These are phyloP conservation scores for Antigone vipio DNA, from an alignment of 2,113 vertebrate genomes.

Conservation along the genomic window DNA sequence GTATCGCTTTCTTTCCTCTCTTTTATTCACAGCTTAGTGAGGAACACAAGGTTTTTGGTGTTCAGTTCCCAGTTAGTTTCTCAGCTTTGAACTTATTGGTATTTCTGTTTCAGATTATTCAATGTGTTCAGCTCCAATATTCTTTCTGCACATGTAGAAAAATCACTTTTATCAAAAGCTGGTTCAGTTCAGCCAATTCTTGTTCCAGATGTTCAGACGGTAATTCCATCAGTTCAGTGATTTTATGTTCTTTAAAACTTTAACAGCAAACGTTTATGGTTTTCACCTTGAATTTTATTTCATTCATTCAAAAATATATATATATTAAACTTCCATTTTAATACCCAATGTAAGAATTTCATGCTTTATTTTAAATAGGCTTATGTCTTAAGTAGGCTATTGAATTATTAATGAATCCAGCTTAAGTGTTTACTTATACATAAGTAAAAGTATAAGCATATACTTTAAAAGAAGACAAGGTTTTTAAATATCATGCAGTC, in stretches of 20 bases:
- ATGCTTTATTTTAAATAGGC: neutral
- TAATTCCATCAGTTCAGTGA: neutral
- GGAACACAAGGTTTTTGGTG: neutral
- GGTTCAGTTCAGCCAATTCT: neutral
- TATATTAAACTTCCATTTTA: neutral
- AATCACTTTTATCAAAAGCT: conserved; percentile 36
- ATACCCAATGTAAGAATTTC: neutral
- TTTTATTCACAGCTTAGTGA: neutral
- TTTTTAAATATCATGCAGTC: neutral
- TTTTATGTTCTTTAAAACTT: conserved; percentile 7
- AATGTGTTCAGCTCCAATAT: neutral
- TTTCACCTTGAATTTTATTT: conserved; percentile 1
- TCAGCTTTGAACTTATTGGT: neutral
- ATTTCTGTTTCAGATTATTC: conserved; percentile 37
- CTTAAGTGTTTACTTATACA: neutral
- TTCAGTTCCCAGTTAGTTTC: neutral
- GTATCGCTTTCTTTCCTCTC: neutral
- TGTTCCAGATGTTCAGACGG: conserved; percentile 30
- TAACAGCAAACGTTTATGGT: neutral
- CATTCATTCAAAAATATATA: neutral
- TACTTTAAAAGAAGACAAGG: neutral
- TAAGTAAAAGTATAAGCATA: neutral
- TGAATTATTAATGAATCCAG: neutral
- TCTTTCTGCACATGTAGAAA: conserved; percentile 24
- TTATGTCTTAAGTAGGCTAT: neutral